phyloP scores from a whole-genome alignment of 2,113 vertebrate genomes.

The Atherinomorus stipes region DNA sequence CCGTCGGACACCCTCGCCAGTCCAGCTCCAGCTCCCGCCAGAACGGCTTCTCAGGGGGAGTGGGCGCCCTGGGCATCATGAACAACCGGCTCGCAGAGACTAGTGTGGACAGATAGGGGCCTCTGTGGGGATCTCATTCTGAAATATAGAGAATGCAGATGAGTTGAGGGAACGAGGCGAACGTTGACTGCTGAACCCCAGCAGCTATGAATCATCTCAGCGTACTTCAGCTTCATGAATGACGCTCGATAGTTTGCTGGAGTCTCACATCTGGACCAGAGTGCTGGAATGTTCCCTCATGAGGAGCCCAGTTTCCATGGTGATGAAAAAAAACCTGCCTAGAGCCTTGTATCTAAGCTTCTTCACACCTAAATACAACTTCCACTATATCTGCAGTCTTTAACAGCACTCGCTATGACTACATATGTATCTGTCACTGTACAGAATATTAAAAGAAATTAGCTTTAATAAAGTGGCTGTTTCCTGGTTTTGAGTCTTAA shows the following conservation, averaged over 20 bases:
- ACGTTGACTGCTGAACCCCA: background rate
- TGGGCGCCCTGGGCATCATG: slow-evolving; percentile 96
- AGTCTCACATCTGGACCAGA: slow-evolving; percentile 64
- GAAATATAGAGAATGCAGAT: slow-evolving; percentile 11
- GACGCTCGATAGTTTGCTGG: slow-evolving; percentile 33
- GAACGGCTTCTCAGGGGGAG: slow-evolving; percentile 92
- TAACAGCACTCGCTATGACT: background rate
- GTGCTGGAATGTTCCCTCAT: slow-evolving; percentile 38
- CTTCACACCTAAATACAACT: slow-evolving; percentile 36
- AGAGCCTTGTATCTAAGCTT: slow-evolving; percentile 45
- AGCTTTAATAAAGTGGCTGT: slow-evolving; percentile 54
- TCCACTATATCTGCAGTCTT: slow-evolving; percentile 29
- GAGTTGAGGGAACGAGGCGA: background rate
- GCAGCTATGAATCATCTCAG: slow-evolving; percentile 19
- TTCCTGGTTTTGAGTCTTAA: slow-evolving; percentile 26
- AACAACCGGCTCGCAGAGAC: slow-evolving; percentile 97
- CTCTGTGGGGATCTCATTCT: background rate
- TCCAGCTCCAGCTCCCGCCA: slow-evolving; percentile 80
- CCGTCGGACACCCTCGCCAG: slow-evolving; percentile 87
- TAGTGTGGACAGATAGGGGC: slow-evolving; percentile 88
- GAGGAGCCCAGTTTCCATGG: slow-evolving; percentile 76
- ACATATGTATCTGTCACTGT: slow-evolving; percentile 14
- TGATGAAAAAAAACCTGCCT: slow-evolving; percentile 55
- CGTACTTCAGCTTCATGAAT: slow-evolving; percentile 31
- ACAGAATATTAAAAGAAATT: slow-evolving; percentile 14